Conservation (phyloP, 2,113 vertebrate species). For the Rhinoptilus africanus region DNA sequence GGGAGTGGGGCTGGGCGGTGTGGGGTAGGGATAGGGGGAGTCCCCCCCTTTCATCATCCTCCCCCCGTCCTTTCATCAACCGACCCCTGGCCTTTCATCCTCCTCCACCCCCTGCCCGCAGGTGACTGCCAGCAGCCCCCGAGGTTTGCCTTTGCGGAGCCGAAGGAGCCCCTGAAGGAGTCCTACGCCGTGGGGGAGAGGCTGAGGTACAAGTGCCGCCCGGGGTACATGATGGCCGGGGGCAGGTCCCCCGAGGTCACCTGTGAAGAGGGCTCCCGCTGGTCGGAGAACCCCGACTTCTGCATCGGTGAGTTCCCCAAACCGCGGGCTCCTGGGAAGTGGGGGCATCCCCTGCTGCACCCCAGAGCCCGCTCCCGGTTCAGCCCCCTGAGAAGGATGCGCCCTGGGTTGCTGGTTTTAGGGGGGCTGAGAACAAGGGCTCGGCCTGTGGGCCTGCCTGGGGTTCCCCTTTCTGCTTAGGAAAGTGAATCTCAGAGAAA, state of each 20-base stretch:
- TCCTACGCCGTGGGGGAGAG: rapidly evolving
- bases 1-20: background rate
- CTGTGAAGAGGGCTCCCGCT: background rate
- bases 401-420: rapidly evolving
- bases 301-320: background rate
- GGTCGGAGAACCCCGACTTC: background rate
- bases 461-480: background rate
- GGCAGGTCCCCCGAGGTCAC: rapidly evolving
- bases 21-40: background rate
- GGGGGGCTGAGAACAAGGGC: background rate
- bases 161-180: rapidly evolving
- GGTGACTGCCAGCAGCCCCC: background rate
- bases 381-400: rapidly evolving
- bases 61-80: background rate
- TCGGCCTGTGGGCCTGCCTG: rapidly evolving
- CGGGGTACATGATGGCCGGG: background rate
- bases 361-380: rapidly evolving
- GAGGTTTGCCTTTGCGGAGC: background rate
- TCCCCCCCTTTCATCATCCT: no score
- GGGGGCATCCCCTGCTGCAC: background rate
- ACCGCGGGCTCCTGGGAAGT: background rate
- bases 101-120: background rate
- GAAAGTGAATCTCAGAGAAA: rapidly evolving
- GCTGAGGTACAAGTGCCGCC: background rate
- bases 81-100: no score